Percentiles rank a stretch among this genome's conserved stretches.
Conservation (phyloP, 1,140 invertebrate genomes). For the Parasteatoda tepidariorum region DNA sequence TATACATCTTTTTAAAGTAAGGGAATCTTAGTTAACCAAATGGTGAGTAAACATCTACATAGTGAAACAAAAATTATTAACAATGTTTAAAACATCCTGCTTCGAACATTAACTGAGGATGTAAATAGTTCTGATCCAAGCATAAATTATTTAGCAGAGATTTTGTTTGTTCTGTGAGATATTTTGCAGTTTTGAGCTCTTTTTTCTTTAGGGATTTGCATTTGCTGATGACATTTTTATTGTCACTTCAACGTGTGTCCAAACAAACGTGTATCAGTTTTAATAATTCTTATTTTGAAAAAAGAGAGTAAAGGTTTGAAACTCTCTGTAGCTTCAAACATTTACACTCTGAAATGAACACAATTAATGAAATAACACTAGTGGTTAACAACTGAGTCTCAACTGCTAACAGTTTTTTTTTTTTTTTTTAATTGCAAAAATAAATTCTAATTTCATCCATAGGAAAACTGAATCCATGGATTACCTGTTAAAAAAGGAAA, state of each 20-base stretch:
- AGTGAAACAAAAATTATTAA: too few relatives aligned
- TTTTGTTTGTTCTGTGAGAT: too few relatives aligned
- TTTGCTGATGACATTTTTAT: slow-evolving; percentile 11
- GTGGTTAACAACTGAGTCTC: background rate
- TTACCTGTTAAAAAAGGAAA: too few relatives aligned
- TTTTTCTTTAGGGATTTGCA: slow-evolving; percentile 9
- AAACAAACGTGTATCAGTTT: background rate
- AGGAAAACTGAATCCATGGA: background rate
- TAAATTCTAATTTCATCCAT: background rate
- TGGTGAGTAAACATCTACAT: too few relatives aligned
- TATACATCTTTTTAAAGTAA: too few relatives aligned
- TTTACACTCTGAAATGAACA: slow-evolving; percentile 7
- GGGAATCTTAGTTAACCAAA: too few relatives aligned
- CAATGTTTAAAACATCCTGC: too few relatives aligned
- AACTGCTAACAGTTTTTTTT: slow-evolving; percentile 10
- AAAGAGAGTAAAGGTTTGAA: background rate
- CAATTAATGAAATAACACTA: background rate
- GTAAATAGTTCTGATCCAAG: too few relatives aligned
- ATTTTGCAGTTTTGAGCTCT: too few relatives aligned
- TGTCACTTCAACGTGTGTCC: background rate
- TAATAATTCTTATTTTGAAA: slow-evolving; percentile 11
- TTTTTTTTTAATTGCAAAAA: background rate
- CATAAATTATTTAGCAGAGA: too few relatives aligned
- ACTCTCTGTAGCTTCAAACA: slow-evolving; percentile 5
- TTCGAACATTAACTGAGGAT: too few relatives aligned